Evolutionary conservation across 2,113 vertebrate species (phyloP).

Genomic region (Thunnus maccoyii): DNA sequence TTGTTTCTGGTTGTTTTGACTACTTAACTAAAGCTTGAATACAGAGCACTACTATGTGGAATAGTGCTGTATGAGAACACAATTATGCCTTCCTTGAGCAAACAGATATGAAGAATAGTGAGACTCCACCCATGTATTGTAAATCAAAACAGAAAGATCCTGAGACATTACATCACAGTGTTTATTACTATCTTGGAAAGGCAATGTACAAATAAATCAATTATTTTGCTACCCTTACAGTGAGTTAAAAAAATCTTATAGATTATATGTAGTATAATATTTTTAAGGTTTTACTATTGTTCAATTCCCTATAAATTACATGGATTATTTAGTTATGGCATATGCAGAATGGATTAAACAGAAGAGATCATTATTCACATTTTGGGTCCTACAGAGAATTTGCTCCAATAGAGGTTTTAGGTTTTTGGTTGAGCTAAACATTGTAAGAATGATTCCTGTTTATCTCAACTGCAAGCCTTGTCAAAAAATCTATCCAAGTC

Average conservation of each 20-base stretch:
- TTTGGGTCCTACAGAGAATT: background rate
- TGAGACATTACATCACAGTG: background rate
- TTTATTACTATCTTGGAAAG: background rate
- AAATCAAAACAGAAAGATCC: slow-evolving; percentile 16
- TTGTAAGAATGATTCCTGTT: background rate
- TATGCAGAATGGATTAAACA: background rate
- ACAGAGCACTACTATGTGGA: slow-evolving; percentile 1
- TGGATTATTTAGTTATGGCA: background rate
- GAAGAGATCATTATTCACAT: background rate
- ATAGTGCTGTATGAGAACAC: slow-evolving; percentile 13
- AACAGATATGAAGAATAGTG: slow-evolving; percentile 61
- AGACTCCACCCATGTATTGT: slow-evolving; percentile 65
- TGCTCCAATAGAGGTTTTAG: background rate
- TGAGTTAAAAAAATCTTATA: background rate
- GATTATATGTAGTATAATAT: background rate
- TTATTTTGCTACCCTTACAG: background rate
- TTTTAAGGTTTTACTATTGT: background rate
- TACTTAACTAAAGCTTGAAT: background rate
- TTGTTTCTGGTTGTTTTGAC: background rate
- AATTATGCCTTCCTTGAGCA: slow-evolving; percentile 60
- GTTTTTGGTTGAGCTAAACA: background rate
- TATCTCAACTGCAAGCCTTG: background rate
- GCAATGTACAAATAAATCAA: background rate
- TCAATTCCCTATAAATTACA: background rate
- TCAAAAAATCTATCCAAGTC: slow-evolving; percentile 35